Evolutionary conservation across 1,140 invertebrate species (phyloP).

Genomic region (Lordiphosa mommai): DNA sequence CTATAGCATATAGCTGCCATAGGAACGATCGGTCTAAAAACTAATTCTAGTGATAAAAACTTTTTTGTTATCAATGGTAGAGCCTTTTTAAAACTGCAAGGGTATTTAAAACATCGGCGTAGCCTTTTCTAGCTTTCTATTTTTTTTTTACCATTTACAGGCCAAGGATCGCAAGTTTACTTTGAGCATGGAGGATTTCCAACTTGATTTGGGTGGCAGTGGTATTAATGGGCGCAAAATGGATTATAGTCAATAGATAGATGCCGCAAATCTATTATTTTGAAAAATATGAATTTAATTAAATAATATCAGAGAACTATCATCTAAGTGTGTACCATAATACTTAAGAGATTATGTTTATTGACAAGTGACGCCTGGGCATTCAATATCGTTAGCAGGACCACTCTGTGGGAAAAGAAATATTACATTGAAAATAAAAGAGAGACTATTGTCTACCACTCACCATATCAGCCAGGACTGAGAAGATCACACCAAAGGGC

Average conservation of each 20-base stretch:
- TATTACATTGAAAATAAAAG: constrained; percentile 17
- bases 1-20: no score
- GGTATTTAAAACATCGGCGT: no score
- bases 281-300: constrained; percentile 5
- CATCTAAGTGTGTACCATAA: constrained; percentile 20
- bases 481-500: constrained; percentile 93
- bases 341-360: constrained; percentile 29
- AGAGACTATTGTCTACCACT: constrained; percentile 27
- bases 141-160: background rate
- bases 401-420: constrained; percentile 83
- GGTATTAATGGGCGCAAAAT: constrained; percentile 97
- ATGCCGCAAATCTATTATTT: background rate
- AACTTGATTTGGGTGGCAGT: constrained; percentile 95
- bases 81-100: no score
- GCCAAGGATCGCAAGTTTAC: constrained; percentile 93
- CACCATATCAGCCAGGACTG: constrained; percentile 93
- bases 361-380: constrained; percentile 81
- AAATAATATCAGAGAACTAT: constrained; percentile 10
- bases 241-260: constrained; percentile 93
- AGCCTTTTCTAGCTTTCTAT: no score
- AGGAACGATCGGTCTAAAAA: no score
- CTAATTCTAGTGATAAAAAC: no score
- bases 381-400: constrained; percentile 93
- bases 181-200: constrained; percentile 96
- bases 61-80: no score